phyloP scores from a whole-genome alignment of 2,113 vertebrate genomes.

The Hypanus sabinus region DNA sequence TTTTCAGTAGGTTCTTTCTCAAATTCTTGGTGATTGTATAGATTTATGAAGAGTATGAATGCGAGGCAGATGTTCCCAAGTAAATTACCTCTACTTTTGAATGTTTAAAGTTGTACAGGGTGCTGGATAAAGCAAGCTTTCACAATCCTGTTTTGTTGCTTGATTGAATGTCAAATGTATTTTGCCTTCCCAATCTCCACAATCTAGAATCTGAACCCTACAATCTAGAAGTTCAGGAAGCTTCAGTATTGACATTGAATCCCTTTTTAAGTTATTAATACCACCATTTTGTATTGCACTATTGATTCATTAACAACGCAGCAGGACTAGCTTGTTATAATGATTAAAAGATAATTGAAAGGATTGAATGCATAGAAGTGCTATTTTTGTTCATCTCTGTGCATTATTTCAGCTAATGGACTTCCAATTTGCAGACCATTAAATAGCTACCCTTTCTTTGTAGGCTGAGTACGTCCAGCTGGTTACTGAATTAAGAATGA shows the following conservation, averaged over 20 bases:
- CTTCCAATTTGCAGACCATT: not conserved
- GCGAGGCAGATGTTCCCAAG: not conserved
- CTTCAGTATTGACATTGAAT: not conserved
- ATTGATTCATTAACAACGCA: not conserved
- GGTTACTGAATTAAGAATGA: constrained; percentile 97
- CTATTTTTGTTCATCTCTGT: not conserved
- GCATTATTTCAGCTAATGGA: not conserved
- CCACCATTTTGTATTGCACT: not conserved
- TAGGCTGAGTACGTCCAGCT: constrained; percentile 97
- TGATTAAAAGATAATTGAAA: not conserved
- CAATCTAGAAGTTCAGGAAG: not conserved
- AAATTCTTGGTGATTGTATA: too few relatives aligned
- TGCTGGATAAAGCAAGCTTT: not conserved
- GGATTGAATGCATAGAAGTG: not conserved
- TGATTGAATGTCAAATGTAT: not conserved
- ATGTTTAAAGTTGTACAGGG: not conserved
- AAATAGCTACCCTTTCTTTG: constrained; percentile 35
- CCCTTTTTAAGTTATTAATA: not conserved
- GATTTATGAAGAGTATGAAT: too few relatives aligned
- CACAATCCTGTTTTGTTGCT: not conserved
- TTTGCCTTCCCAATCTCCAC: not conserved
- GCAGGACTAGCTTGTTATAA: too few relatives aligned
- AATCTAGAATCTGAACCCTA: not conserved
- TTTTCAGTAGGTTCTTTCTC: too few relatives aligned
- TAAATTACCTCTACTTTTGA: not conserved